Base-by-base conservation (phyloP, 2,888 invertebrate genomes). In the Scaptomyza polygonia region DNA sequence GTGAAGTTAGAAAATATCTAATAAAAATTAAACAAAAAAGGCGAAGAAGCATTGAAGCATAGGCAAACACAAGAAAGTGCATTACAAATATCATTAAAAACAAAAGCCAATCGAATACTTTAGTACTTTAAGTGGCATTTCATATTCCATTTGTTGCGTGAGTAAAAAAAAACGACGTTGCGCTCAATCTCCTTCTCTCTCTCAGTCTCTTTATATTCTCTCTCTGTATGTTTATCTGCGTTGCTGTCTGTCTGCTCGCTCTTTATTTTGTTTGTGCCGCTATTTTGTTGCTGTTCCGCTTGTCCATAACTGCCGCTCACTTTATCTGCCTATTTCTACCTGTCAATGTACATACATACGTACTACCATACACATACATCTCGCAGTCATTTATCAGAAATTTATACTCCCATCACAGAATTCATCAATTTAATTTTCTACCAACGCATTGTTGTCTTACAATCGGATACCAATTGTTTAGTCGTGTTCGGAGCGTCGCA, bases 121-220 rank as follows among this genome's bases (percentile, higher is more conserved):
- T 45, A 68, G 47, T 65, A 65, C 52, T 40, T 54, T 52, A 56
- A 72, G 69, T 59, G 70, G 72, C 59, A 67, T 72, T 72, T 53
- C 63, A 58, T 66, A 74, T 71, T 67, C 65, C 65, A 68, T 66
- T 68, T 67, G 64, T 70, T 55, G 79, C 83, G 86, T 86, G 86
- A 82, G 82, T 82, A 72, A 63, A 65, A 58, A 44, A 44, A 48
- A 16, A 9, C 30, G 65, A 44, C 55, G 56, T 47, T 39, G 64
- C 44, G 47, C 43, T 40, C 53, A 16, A 54, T 61, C 49, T 44
- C 42, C 12, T 53, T 47, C 48, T n/a, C 36, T 58, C 18, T 42
- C 36, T 39, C n/a, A n/a, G n/a, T n/a, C n/a, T 43, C 14, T 47
- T 25, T 5, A 1, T 25, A 5, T 25, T 27, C 54, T 59, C 30